Conservation (phyloP, 2,797 vertebrate species). For the Falco berigora region DNA sequence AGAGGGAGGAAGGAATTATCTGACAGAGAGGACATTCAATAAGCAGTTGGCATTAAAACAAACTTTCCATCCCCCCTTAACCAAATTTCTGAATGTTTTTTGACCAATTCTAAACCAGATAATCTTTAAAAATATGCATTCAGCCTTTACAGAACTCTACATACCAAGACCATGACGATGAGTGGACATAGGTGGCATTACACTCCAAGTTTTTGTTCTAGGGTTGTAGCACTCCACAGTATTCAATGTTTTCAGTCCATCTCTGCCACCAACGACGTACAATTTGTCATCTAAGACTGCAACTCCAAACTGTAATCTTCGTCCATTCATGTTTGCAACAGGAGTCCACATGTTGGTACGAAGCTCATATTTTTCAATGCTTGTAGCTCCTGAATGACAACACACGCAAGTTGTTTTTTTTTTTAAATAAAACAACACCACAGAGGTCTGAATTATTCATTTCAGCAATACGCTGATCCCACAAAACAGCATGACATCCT, state of each 20-base stretch:
- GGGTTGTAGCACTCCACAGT: slow-evolving; percentile 98
- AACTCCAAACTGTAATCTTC: slow-evolving; percentile 93
- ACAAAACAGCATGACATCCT: neutral
- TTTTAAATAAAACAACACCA: neutral
- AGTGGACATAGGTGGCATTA: slow-evolving; percentile 98
- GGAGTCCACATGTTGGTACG: slow-evolving; percentile 91
- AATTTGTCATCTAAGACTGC: slow-evolving; percentile 90
- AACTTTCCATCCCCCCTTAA: neutral
- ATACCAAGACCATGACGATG: slow-evolving; percentile 94
- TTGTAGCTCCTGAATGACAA: slow-evolving; percentile 85
- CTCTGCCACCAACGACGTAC: slow-evolving; percentile 95
- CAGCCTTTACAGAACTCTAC: neutral
- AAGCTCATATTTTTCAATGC: slow-evolving; percentile 96
- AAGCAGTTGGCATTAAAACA: neutral
- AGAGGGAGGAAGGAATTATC: neutral
- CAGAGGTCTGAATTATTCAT: neutral
- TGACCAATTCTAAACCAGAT: neutral
- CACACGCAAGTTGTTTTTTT: neutral
- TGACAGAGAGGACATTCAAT: neutral
- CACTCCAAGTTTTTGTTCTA: slow-evolving; percentile 92
- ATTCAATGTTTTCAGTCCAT: slow-evolving; percentile 95
- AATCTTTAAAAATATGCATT: neutral
- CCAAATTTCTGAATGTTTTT: neutral
- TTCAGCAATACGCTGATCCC: neutral
- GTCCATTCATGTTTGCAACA: slow-evolving; percentile 94